Conservation (phyloP, 2,888 invertebrate genomes). For the Hecatera dysodea region DNA sequence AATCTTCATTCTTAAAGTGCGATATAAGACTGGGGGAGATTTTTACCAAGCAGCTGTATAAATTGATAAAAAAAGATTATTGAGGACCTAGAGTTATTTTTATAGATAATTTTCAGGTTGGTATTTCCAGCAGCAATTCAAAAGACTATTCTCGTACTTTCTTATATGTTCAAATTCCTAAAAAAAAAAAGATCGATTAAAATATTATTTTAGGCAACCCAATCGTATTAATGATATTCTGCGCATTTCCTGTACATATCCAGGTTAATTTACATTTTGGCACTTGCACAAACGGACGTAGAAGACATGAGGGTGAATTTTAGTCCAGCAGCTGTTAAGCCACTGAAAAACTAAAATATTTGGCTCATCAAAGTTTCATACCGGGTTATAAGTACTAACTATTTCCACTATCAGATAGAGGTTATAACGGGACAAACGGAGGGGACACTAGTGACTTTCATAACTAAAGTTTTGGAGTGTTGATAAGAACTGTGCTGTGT, state of each 20-base stretch:
- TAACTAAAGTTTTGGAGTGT: constrained; percentile 87
- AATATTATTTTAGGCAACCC: too few species aligned
- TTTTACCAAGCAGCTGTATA: not conserved
- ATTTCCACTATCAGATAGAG: constrained; percentile 48
- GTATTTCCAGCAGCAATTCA: too few species aligned
- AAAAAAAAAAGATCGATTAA: too few species aligned
- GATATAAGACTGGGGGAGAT: not conserved
- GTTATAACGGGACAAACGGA: constrained; percentile 58
- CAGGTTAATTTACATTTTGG: not conserved
- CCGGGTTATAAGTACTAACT: constrained; percentile 37
- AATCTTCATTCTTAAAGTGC: too few species aligned
- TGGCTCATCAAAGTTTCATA: constrained; percentile 1
- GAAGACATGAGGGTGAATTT: not conserved
- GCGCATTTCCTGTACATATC: not conserved
- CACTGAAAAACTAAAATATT: not conserved
- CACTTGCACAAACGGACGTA: not conserved
- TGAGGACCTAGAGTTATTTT: not conserved
- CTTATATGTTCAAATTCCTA: too few species aligned
- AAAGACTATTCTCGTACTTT: too few species aligned
- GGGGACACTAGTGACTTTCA: constrained; percentile 74
- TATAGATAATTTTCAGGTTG: not conserved
- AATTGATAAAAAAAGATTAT: not conserved
- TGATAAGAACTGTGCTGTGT: constrained; percentile 80
- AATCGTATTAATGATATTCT: too few species aligned
- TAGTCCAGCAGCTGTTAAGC: not conserved